phyloP scores from a whole-genome alignment of 2,113 vertebrate genomes.

The Puntigrus tetrazona region DNA sequence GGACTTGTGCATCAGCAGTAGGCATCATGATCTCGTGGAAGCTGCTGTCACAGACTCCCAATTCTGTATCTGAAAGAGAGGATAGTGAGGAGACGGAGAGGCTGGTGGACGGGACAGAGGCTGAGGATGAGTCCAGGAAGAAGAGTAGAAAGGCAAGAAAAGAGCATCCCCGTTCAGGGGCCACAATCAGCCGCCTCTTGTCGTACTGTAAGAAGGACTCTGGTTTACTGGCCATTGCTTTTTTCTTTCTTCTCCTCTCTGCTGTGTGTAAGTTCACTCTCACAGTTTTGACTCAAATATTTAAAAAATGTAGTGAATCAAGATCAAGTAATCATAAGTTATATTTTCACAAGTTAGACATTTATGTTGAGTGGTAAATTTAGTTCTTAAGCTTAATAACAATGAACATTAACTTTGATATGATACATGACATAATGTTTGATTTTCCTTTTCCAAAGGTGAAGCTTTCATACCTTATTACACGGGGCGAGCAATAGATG shows the following conservation, averaged over 20 bases:
- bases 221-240: conserved; percentile 79
- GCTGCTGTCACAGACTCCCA: conserved; percentile 72
- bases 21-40: conserved; percentile 80
- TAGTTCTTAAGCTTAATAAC: no score
- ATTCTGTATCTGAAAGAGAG: not conserved
- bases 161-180: conserved; percentile 72
- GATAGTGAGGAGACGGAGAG: conserved; percentile 64
- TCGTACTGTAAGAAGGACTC: conserved; percentile 85
- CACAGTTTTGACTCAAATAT: not conserved
- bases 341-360: not conserved
- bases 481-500: conserved; percentile 87
- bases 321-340: not conserved
- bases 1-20: conserved; percentile 81
- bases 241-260: conserved; percentile 85
- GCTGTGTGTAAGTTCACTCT: conserved; percentile 83
- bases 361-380: not conserved
- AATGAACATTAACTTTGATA: not conserved
- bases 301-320: not conserved
- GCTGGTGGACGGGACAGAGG: conserved; percentile 55
- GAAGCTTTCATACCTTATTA: conserved; percentile 92
- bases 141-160: conserved; percentile 41
- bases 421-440: not conserved
- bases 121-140: not conserved
- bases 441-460: conserved; percentile 70
- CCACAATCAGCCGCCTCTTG: conserved; percentile 87